Base-by-base conservation (phyloP, 2,113 vertebrate species). In the Cranoglanis bouderius region DNA sequence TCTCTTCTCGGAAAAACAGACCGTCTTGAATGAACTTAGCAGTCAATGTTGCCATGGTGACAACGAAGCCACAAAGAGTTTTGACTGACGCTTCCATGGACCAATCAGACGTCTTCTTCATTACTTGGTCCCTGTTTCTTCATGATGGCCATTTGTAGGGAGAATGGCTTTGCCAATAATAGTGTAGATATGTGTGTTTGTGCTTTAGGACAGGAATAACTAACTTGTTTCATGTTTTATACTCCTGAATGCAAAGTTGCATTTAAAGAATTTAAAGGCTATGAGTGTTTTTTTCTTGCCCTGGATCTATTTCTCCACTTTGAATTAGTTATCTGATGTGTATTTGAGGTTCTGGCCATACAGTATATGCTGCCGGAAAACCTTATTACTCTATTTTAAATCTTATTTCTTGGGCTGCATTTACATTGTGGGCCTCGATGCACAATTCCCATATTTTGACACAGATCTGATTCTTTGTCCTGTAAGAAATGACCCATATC, bases 11-110 rank as follows among this genome's bases (percentile, higher is more conserved):
- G 88, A 92, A 86, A 83, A 74, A 87, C 14, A 51, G 83, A 88
- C 87, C 55, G 83, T 85, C 46, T 57, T 4, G 21, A 81, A 89
- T 26, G 49, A 88, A 85, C 92, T 90, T 87, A 92, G 90, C 89
- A 92, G 88, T 91, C 29, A 85, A 87, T 87, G 86, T 90, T 92
- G 85, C 89, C 81, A 91, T 14, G 82, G 91, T 92, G 91, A 92
- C 86, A 63, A 32, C 77, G 75, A 91, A 38, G 29, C 85, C 57
- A 49, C 38, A 65, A 35, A 57, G 75, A 89, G 32, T 46, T 82
- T 87, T 89, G 65, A 86, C 63, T 78, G 83, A 85, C 61, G 72
- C 35, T 4, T 53, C 32, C 65, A 84, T 61, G 84, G 87, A 88
- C 53, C 72, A 84, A 61, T 88, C 77, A 87, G 72, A 90, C 70